Evolutionary conservation across 2,113 vertebrate genomes (phyloP).

Genomic region (Lycaon pictus): DNA sequence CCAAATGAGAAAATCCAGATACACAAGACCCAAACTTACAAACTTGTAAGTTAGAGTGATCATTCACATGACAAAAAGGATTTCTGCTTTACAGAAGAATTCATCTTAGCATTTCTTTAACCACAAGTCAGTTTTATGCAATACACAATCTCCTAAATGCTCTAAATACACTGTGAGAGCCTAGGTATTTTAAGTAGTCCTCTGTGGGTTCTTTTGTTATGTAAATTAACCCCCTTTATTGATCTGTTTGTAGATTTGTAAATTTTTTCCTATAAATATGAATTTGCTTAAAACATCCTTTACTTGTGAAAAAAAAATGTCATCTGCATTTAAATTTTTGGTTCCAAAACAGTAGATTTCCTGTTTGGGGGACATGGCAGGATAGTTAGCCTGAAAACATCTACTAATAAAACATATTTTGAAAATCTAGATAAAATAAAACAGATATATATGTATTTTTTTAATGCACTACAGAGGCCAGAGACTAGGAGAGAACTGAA

Average conservation of each 20-base stretch:
- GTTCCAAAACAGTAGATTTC: not conserved
- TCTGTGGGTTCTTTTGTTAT: slow-evolving; percentile 62
- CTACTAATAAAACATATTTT: not conserved
- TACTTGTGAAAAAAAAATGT: not conserved
- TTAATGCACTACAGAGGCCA: not conserved
- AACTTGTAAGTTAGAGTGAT: slow-evolving; percentile 61
- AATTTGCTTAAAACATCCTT: slow-evolving; percentile 53
- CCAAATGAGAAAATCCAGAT: slow-evolving; percentile 43
- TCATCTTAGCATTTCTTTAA: slow-evolving; percentile 44
- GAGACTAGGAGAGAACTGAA: not conserved
- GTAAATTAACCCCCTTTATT: slow-evolving; percentile 57
- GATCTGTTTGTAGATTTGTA: slow-evolving; percentile 64
- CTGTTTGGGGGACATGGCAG: not conserved
- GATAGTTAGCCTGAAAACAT: not conserved
- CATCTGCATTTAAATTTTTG: slow-evolving; percentile 36
- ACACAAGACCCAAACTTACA: slow-evolving; percentile 35
- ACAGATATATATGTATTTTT: not conserved
- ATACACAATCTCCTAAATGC: not conserved
- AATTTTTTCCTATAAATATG: slow-evolving; percentile 45
- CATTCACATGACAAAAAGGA: slow-evolving; percentile 45
- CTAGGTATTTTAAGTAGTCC: slow-evolving; percentile 67
- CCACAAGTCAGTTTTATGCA: not conserved
- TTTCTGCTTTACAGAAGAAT: slow-evolving; percentile 57
- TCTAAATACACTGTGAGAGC: not conserved
- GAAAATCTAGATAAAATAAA: slow-evolving; percentile 44